Evolutionary conservation across 2,797 vertebrate genomes (phyloP).

Genomic region (Cyprinella venusta): DNA sequence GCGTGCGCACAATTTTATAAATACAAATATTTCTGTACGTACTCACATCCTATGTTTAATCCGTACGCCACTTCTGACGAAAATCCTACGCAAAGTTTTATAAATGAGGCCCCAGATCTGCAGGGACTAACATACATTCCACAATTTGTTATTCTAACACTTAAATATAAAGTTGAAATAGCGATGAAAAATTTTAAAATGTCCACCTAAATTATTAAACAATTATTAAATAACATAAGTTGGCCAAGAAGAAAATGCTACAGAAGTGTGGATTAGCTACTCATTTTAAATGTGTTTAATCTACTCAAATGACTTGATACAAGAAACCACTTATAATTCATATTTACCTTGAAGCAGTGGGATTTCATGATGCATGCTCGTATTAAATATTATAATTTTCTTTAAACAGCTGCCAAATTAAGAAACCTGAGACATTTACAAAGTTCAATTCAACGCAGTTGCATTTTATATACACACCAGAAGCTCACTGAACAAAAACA

Average conservation of each 20-base stretch:
- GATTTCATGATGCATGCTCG: background rate
- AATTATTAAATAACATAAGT: too few species aligned
- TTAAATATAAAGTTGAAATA: background rate
- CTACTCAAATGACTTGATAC: background rate
- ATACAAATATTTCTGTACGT: too few species aligned
- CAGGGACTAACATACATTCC: too few species aligned
- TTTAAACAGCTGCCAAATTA: constrained; percentile 1
- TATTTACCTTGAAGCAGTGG: background rate
- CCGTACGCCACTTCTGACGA: too few species aligned
- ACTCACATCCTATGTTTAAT: too few species aligned
- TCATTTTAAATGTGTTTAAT: background rate
- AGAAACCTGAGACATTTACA: background rate
- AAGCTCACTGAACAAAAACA: background rate
- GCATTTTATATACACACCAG: background rate
- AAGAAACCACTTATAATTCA: background rate
- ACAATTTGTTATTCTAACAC: background rate
- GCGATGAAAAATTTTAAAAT: too few species aligned
- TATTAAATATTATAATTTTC: background rate
- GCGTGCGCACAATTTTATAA: too few species aligned
- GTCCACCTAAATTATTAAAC: too few species aligned
- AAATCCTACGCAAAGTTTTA: too few species aligned
- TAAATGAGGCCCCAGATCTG: too few species aligned
- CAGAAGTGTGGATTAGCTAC: background rate
- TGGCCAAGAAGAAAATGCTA: background rate
- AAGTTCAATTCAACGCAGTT: background rate